Base-by-base conservation (phyloP, 2,888 invertebrate genomes). In the Mesoligia furuncula region DNA sequence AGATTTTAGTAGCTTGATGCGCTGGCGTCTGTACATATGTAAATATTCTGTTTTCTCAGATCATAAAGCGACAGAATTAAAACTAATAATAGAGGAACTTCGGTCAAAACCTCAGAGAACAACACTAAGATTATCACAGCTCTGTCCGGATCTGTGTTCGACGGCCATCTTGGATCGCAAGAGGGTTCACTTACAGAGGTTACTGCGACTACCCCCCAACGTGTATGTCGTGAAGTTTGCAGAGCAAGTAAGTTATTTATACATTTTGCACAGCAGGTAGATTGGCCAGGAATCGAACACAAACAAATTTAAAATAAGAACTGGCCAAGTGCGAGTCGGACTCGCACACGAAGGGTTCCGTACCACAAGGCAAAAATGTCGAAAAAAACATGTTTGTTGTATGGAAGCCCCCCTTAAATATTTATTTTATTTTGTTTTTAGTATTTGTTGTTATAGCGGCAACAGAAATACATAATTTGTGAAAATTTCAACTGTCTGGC, bases 121-220 rank as follows among this genome's bases (percentile, higher is more conserved):
- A 1, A 83, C 78, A 0, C 83, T 94, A 1, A 89, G 87, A 0
- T 81, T 94, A 36, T 88, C 92, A 0, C 93, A 93, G 73, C 88
- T 95, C 59, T 95, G 94, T 80, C 94, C 94, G 36, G 74, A 88
- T 61, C 88, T 95, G 2, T 76, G 89, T 9, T 77, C 54, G 0
- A 13, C 54, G 0, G 45, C 62, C 27, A 75, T 69, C 11, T 67
- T 83, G 39, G 68, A 66, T 24, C 42, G 48, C 7, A 75, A 74
- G 62, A 73, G 39, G 80, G 57, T 80, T 5, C 84, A 87, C 59
- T 80, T 93, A 2, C 88, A 86, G 4, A 88, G 79, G 8, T 73
- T 95, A 54, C 85, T 95, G 36, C 82, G 90, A 0, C 71, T 95
- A 66, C 89, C 89, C 0, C 24, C 61, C 0, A 87, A 87, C 0